A percentile compares a stretch with the other conserved stretches of the same genome.
phyloP scores from a whole-genome alignment of 2,797 vertebrate species.

The Hafferia zeledoni region DNA sequence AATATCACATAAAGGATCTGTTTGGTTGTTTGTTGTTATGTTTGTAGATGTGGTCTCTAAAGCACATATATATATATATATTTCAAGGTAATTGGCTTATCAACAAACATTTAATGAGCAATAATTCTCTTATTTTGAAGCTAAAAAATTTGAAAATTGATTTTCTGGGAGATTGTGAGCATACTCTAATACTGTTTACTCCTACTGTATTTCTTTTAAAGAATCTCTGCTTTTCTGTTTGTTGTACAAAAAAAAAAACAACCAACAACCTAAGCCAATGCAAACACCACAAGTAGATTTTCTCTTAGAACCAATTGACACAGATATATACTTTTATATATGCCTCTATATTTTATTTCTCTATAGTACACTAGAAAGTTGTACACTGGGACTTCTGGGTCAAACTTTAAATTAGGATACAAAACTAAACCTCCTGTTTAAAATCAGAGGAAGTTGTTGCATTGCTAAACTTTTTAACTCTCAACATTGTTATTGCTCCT shows the following conservation, averaged over 20 bases:
- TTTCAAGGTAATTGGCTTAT: background rate
- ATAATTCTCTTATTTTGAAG: background rate
- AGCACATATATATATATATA: accelerated
- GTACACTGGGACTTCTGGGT: background rate
- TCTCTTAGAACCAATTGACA: background rate
- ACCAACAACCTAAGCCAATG: background rate
- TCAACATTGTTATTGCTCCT: background rate
- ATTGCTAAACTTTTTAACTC: background rate
- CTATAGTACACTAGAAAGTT: background rate
- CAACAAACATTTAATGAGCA: background rate
- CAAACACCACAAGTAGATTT: background rate
- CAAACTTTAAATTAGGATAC: background rate
- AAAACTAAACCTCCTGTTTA: background rate
- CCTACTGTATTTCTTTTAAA: background rate
- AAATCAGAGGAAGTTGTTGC: background rate
- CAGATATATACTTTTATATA: background rate
- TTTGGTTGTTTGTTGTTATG: background rate
- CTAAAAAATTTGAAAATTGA: background rate
- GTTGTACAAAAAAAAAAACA: background rate
- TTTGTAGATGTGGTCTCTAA: background rate
- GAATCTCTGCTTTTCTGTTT: background rate
- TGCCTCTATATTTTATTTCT: background rate
- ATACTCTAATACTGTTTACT: background rate
- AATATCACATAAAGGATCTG: background rate
- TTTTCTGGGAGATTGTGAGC: background rate